Conservation (phyloP, 2,888 invertebrate genomes). For the Esperia sulphurella region DNA sequence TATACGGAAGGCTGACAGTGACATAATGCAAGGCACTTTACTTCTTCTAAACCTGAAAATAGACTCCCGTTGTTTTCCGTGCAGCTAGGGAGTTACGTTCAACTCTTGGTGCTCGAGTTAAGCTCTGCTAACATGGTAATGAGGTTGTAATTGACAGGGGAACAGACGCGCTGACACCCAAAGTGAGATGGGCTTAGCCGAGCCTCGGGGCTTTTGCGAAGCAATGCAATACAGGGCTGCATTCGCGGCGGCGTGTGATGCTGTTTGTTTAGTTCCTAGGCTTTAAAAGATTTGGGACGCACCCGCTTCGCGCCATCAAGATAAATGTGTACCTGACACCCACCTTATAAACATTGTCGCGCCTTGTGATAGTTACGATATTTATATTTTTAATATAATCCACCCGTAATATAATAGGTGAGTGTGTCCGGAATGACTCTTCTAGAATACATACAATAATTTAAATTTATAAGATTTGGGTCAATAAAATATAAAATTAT, state of each 20-base stretch:
- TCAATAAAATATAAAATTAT: too few species aligned
- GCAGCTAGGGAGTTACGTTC: slow-evolving; percentile 14
- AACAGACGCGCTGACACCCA: slow-evolving; percentile 24
- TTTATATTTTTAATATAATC: too few species aligned
- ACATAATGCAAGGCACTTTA: not conserved
- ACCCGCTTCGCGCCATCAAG: not conserved
- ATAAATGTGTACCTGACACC: not conserved
- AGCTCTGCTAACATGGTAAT: slow-evolving; percentile 32
- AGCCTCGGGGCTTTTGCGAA: slow-evolving; percentile 16
- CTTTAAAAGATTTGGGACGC: slow-evolving; percentile 3
- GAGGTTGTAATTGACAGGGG: slow-evolving; percentile 33
- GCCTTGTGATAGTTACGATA: not conserved
- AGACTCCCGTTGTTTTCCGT: slow-evolving; percentile 8
- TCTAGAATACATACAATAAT: too few species aligned
- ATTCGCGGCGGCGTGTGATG: not conserved
- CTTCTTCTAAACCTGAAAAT: slow-evolving; percentile 10
- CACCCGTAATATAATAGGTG: too few species aligned
- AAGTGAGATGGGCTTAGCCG: slow-evolving; percentile 13
- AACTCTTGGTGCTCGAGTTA: slow-evolving; percentile 16
- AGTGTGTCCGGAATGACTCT: too few species aligned
- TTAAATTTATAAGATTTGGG: too few species aligned
- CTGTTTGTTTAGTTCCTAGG: slow-evolving; percentile 15
- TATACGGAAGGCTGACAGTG: not conserved
- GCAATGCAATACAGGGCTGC: not conserved
- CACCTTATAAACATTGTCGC: not conserved